A percentile compares a stretch with the other conserved stretches of the same genome.
phyloP scores from a whole-genome alignment of 2,797 vertebrate species.

The Leptodactylus fallax region DNA sequence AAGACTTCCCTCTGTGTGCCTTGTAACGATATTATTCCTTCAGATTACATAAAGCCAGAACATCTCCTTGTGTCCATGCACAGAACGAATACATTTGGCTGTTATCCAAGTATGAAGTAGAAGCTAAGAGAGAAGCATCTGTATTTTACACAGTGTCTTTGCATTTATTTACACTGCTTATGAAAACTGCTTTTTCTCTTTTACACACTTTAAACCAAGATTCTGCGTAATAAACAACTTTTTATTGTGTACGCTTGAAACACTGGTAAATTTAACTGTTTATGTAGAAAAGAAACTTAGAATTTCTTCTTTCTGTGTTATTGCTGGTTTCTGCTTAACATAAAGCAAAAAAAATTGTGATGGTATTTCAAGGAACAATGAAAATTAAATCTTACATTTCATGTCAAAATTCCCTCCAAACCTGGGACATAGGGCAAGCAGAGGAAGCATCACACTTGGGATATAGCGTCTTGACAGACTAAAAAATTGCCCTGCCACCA shows the following conservation, averaged over 20 bases:
- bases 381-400: neutral
- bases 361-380: neutral
- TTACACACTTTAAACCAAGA: constrained; percentile 17
- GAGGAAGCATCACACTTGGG: neutral
- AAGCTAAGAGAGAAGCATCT: constrained; percentile 22
- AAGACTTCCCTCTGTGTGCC: constrained; percentile 55
- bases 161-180: neutral
- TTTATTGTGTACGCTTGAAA: neutral
- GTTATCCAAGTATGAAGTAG: constrained; percentile 24
- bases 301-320: neutral
- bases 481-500: too few species aligned
- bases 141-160: constrained; percentile 26
- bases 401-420: neutral
- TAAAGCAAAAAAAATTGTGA: neutral
- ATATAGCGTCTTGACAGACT: too few species aligned
- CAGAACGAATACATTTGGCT: constrained; percentile 52
- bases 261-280: constrained; percentile 3
- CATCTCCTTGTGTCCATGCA: constrained; percentile 52
- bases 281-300: neutral
- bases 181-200: constrained; percentile 7
- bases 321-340: neutral
- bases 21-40: constrained; percentile 62
- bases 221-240: constrained; percentile 25
- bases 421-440: too few species aligned
- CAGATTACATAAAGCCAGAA: constrained; percentile 62